Percentiles rank a stretch among this genome's conserved stretches.
phyloP scores from a whole-genome alignment of 2,113 vertebrate genomes.

The Megaleporinus macrocephalus region DNA sequence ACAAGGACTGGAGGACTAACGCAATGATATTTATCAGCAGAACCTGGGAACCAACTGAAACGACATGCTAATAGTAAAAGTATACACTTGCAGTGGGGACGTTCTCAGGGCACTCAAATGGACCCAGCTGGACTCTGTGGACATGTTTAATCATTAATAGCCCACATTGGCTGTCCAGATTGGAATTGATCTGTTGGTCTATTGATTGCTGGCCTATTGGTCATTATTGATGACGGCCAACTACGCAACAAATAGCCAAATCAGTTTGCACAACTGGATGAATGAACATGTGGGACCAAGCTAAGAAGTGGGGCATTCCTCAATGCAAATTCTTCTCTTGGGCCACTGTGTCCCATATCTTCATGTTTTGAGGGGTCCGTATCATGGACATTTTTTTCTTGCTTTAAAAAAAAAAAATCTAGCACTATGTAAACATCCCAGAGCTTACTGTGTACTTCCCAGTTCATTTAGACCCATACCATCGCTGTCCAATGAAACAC shows the following conservation, averaged over 20 bases:
- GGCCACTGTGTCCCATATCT: background rate
- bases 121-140: background rate
- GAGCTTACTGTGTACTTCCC: no score
- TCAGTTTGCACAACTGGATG: background rate
- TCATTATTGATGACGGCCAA: background rate
- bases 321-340: background rate
- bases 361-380: no score
- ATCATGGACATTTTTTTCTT: no score
- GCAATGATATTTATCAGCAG: background rate
- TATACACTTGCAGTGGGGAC: background rate
- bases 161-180: background rate
- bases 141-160: background rate
- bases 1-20: background rate
- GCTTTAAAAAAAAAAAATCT: no score
- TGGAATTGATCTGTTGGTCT: background rate
- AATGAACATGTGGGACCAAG: no score
- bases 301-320: background rate
- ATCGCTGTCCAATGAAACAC: no score
- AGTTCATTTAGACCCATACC: no score
- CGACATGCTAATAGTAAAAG: background rate
- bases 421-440: background rate
- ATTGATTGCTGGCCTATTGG: background rate
- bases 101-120: background rate
- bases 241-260: background rate
- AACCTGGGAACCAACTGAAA: slow-evolving; percentile 14